A percentile compares a stretch with the other conserved stretches of the same genome.
These are phyloP conservation scores for Enteromius thamalakanensis DNA, from an alignment of 2,797 vertebrate genomes.

Conservation along the genomic window DNA sequence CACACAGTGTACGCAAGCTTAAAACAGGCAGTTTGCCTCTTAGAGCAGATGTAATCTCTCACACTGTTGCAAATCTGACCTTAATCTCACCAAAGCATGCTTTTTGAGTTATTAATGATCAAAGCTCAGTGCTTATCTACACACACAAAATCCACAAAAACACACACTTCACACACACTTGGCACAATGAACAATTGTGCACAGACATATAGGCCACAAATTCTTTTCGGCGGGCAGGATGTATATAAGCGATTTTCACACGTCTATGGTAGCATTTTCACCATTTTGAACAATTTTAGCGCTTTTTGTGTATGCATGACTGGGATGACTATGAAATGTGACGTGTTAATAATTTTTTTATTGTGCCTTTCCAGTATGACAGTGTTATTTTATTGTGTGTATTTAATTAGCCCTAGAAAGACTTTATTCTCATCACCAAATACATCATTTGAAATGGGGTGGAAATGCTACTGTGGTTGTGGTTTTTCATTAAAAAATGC, in stretches of 20 bases:
- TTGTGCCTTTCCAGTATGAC: background rate
- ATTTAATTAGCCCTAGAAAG: background rate
- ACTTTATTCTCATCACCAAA: background rate
- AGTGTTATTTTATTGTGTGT: background rate
- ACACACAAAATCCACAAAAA: background rate
- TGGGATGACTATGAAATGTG: background rate
- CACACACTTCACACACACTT: constrained; percentile 4
- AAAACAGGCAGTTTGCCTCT: constrained; percentile 30
- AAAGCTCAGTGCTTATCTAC: constrained; percentile 41
- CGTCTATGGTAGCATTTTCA: background rate
- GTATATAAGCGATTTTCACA: background rate
- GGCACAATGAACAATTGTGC: background rate
- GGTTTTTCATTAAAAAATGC: background rate
- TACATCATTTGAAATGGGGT: background rate
- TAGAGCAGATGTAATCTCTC: constrained; percentile 57
- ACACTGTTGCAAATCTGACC: constrained; percentile 53
- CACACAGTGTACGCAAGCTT: background rate
- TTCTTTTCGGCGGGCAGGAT: background rate
- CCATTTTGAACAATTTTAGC: background rate
- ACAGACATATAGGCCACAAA: background rate
- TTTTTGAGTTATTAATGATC: constrained; percentile 59
- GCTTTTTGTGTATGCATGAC: background rate
- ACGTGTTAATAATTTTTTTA: background rate
- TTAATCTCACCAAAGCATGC: constrained; percentile 59
- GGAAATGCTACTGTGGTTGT: background rate